Evolutionary conservation across 2,113 vertebrate genomes (phyloP).

Genomic region (Mixornis gularis): DNA sequence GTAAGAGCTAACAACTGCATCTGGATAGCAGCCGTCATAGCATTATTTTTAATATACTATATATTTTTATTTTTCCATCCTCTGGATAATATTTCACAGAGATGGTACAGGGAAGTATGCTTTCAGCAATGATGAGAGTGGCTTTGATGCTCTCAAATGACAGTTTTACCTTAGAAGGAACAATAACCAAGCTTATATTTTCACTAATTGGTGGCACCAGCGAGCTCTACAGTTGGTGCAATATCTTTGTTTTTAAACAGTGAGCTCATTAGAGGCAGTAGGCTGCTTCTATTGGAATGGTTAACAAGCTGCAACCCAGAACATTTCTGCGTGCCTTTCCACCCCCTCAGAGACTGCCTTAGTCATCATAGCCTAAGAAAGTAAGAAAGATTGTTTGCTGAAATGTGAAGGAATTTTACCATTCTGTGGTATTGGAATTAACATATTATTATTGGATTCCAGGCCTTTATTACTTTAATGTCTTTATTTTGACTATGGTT

Average conservation of each 20-base stretch:
- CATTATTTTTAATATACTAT: background rate
- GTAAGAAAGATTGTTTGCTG: conserved; percentile 34
- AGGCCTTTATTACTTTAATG: conserved; percentile 26
- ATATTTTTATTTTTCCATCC: background rate
- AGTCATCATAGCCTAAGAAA: conserved; percentile 43
- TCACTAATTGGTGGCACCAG: conserved; percentile 23
- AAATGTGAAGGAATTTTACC: conserved; percentile 53
- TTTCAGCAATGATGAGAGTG: background rate
- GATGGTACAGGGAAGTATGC: background rate
- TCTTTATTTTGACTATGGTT: conserved; percentile 43
- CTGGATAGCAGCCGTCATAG: background rate
- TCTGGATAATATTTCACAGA: background rate
- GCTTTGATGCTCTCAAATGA: conserved; percentile 39
- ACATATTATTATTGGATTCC: conserved; percentile 53
- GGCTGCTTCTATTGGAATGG: conserved; percentile 30
- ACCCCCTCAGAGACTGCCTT: conserved; percentile 51
- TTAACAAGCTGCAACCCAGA: conserved; percentile 57
- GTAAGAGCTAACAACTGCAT: background rate
- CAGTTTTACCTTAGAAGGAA: conserved; percentile 32
- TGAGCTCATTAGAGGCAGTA: conserved; percentile 29
- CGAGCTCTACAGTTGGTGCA: background rate
- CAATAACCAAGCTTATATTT: conserved; percentile 26
- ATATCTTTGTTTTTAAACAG: conserved; percentile 52
- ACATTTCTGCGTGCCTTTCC: conserved; percentile 39
- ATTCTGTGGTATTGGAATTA: conserved; percentile 51